These are phyloP conservation scores for Anorthoa munda DNA, from an alignment of 2,888 invertebrate genomes.

Conservation along the genomic window DNA sequence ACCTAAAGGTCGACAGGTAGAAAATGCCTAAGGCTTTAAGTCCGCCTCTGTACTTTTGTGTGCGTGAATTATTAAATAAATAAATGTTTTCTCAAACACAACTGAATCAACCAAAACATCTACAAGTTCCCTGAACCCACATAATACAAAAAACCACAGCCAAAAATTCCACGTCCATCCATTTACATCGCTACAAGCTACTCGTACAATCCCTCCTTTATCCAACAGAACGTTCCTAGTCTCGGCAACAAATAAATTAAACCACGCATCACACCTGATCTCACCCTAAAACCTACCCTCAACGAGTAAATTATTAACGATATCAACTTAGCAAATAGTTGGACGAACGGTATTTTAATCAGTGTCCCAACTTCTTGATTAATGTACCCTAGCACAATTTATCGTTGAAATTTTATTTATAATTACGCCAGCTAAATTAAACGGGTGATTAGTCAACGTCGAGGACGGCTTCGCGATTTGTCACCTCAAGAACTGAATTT, in stretches of 20 bases:
- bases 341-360: conserved; percentile 91
- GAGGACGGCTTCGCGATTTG: conserved; percentile 89
- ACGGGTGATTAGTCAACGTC: conserved; percentile 90
- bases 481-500: conserved; percentile 89
- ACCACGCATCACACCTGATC: conserved; percentile 83
- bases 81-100: neutral
- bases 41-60: too few species aligned
- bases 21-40: too few species aligned
- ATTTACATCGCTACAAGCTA: conserved; percentile 26
- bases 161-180: conserved; percentile 12
- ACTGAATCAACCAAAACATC: neutral
- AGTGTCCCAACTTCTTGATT: conserved; percentile 92
- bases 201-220: conserved; percentile 45
- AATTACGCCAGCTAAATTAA: conserved; percentile 90
- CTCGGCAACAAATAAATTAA: conserved; percentile 68
- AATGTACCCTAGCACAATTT: conserved; percentile 89
- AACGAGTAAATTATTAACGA: conserved; percentile 89
- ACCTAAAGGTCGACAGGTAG: too few species aligned
- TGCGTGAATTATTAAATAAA: too few species aligned
- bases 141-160: neutral
- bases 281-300: conserved; percentile 78
- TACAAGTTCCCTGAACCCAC: neutral
- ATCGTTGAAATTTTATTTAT: conserved; percentile 91
- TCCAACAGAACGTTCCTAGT: conserved; percentile 45
- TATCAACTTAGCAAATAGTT: conserved; percentile 90